Evolutionary conservation across 2,797 vertebrate species (phyloP).

Genomic region (Alectoris magna): DNA sequence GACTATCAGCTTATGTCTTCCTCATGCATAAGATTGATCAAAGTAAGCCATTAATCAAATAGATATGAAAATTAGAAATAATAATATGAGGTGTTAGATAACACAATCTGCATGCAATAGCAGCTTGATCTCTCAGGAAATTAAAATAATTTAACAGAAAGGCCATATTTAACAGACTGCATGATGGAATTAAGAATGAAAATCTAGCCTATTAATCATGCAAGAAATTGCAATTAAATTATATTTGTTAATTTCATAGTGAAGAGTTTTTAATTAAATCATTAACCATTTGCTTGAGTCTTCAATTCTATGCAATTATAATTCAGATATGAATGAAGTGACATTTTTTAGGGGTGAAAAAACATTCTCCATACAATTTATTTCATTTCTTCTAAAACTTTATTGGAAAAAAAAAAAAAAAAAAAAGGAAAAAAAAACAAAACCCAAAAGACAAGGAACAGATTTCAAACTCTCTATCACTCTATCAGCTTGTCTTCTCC

Average conservation of each 20-base stretch:
- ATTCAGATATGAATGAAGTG: background rate
- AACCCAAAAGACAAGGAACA: background rate
- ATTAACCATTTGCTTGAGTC: constrained; percentile 53
- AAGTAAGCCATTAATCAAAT: constrained; percentile 74
- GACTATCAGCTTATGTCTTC: constrained; percentile 48
- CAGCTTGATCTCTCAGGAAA: constrained; percentile 77
- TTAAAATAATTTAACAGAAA: constrained; percentile 77
- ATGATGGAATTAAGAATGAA: constrained; percentile 72
- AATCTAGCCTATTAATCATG: constrained; percentile 77
- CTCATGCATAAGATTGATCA: constrained; percentile 65
- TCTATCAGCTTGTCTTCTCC: background rate
- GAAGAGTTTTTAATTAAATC: constrained; percentile 61
- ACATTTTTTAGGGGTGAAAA: background rate
- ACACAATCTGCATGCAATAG: constrained; percentile 60
- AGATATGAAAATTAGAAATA: constrained; percentile 75
- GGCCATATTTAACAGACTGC: constrained; percentile 67
- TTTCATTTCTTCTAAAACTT: background rate
- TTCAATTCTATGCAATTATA: background rate
- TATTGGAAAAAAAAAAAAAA: background rate
- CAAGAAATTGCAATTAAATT: constrained; percentile 72
- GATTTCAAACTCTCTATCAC: background rate
- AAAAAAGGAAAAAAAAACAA: no score
- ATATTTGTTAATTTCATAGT: constrained; percentile 69
- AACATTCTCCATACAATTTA: background rate
- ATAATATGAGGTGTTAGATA: constrained; percentile 72